Evolutionary conservation across 2,113 vertebrate genomes (phyloP).

Genomic region (Oncorhynchus gorbuscha): DNA sequence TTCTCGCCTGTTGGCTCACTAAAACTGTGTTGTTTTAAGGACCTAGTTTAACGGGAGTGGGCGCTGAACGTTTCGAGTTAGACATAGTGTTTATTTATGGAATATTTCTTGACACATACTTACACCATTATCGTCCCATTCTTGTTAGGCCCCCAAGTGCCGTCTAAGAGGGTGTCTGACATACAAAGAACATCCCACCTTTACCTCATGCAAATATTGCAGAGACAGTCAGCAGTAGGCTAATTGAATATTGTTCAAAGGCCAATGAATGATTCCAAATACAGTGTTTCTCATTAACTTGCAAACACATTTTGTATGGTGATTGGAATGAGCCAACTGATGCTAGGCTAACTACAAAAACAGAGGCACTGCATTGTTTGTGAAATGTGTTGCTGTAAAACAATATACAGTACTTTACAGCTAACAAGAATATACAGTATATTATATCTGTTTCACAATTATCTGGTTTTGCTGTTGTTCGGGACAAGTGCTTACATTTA

Average conservation of each 20-base stretch:
- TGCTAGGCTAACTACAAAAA: not conserved
- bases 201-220: constrained; percentile 1
- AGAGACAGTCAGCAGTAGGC: not conserved
- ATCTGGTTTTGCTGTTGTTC: no score
- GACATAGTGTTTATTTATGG: constrained; percentile 78
- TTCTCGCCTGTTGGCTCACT: constrained; percentile 65
- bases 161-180: constrained; percentile 53
- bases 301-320: not conserved
- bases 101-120: constrained; percentile 83
- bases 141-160: constrained; percentile 50
- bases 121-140: constrained; percentile 74
- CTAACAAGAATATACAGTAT: no score
- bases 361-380: not conserved
- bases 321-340: not conserved
- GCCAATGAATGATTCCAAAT: not conserved
- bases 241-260: not conserved
- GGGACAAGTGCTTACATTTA: no score
- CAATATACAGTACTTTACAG: no score
- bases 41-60: constrained; percentile 71
- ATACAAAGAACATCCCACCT: constrained; percentile 45
- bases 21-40: constrained; percentile 75
- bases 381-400: no score
- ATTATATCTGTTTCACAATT: no score
- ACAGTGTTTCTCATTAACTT: not conserved
- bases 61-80: constrained; percentile 73